Conservation (phyloP, 1,140 invertebrate species). For the Apis laboriosa region DNA sequence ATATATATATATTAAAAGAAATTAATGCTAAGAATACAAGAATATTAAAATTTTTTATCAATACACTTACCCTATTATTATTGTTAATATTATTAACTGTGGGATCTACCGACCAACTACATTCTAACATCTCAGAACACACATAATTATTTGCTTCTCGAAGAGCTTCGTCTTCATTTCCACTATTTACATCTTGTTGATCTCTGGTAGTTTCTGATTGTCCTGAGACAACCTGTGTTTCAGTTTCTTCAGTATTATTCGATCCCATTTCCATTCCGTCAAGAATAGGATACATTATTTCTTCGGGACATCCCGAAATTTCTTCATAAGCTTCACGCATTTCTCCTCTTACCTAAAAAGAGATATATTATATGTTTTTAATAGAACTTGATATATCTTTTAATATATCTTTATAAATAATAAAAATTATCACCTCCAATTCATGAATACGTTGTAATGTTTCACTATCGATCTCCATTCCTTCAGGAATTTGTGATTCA, state of each 20-base stretch:
- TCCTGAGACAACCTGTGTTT: slow-evolving; percentile 59
- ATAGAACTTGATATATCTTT: slow-evolving; percentile 1
- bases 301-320: slow-evolving; percentile 78
- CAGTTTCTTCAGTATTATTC: slow-evolving; percentile 69
- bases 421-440: slow-evolving; percentile 66
- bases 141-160: slow-evolving; percentile 80
- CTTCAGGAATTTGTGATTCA: slow-evolving; percentile 76
- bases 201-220: slow-evolving; percentile 65
- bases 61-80: slow-evolving; percentile 69
- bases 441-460: slow-evolving; percentile 79
- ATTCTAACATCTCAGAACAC: slow-evolving; percentile 79
- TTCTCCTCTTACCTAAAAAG: slow-evolving; percentile 75
- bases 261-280: slow-evolving; percentile 78
- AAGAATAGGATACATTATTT: slow-evolving; percentile 79
- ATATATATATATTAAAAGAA: too few relatives aligned
- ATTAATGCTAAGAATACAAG: neutral
- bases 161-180: slow-evolving; percentile 77
- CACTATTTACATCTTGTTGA: slow-evolving; percentile 67
- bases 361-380: slow-evolving; percentile 7
- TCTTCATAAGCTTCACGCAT: slow-evolving; percentile 79
- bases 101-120: slow-evolving; percentile 77
- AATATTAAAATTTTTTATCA: neutral
- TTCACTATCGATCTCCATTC: slow-evolving; percentile 79
- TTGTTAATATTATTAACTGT: slow-evolving; percentile 73
- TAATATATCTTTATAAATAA: slow-evolving; percentile 6